A percentile compares a stretch with the other conserved stretches of the same genome.
Conservation (phyloP, 2,113 vertebrate species). For the Pseudois nayaur region DNA sequence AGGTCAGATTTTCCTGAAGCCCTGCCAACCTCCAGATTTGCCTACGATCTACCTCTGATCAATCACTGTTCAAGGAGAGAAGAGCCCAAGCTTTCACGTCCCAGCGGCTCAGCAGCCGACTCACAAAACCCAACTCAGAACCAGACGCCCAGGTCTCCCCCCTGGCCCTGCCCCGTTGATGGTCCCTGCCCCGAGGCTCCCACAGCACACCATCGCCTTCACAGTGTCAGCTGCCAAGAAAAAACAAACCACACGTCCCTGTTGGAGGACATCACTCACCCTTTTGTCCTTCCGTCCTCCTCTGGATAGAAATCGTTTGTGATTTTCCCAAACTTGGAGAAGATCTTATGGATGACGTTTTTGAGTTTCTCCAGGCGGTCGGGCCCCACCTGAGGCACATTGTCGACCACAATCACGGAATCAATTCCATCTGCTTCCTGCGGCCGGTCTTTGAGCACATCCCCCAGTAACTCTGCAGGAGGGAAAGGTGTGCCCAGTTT, state of each 20-base stretch:
- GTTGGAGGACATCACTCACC: conserved; percentile 76
- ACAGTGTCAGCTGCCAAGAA: fast-evolving
- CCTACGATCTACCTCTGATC: not conserved
- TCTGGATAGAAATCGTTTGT: conserved; percentile 97
- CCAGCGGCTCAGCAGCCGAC: not conserved
- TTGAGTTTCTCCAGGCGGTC: conserved; percentile 96
- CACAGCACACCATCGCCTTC: fast-evolving
- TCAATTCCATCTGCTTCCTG: conserved; percentile 97
- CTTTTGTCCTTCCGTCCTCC: conserved; percentile 93
- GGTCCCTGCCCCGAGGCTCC: not conserved
- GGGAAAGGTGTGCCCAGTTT: not conserved
- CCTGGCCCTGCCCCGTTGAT: fast-evolving
- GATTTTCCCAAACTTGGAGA: conserved; percentile 98
- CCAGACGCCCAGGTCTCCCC: fast-evolving
- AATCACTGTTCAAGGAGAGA: not conserved
- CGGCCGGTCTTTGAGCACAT: conserved; percentile 91
- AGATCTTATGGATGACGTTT: conserved; percentile 98
- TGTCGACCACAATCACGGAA: conserved; percentile 96
- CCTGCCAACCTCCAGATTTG: too few species aligned
- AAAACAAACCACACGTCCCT: fast-evolving
- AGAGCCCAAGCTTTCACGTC: not conserved
- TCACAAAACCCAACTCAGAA: fast-evolving
- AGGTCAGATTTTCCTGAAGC: not conserved
- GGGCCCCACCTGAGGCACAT: conserved; percentile 95
- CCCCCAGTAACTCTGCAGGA: conserved; percentile 85